These are phyloP conservation scores for Crocodylus rhombifer DNA, from an alignment of 2,797 vertebrate genomes.

Conservation along the genomic window DNA sequence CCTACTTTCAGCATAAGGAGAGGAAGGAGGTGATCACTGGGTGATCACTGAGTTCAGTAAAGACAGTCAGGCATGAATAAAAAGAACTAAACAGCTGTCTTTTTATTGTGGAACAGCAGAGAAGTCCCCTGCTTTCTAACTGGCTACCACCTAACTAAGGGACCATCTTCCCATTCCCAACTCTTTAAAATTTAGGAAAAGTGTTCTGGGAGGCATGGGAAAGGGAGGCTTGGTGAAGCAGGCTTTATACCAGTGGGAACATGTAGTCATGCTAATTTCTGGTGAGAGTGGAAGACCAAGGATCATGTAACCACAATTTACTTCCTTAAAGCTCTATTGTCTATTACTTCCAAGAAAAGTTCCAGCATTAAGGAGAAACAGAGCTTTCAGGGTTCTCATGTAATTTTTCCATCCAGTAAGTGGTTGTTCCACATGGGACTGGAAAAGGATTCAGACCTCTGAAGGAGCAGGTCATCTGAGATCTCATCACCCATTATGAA, in stretches of 20 bases:
- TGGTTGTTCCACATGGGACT: neutral
- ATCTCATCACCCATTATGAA: accelerated
- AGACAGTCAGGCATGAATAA: too few species aligned
- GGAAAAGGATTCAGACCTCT: accelerated
- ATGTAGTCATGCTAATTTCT: neutral
- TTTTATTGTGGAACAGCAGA: too few species aligned
- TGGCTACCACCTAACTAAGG: too few species aligned
- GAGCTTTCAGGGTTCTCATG: too few species aligned
- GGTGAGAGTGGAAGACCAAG: neutral
- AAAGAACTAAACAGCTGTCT: too few species aligned
- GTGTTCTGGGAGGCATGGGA: neutral
- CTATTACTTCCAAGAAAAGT: neutral
- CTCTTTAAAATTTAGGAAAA: too few species aligned
- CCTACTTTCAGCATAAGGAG: neutral
- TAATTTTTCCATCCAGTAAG: neutral
- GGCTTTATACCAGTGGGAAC: neutral
- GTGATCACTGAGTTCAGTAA: too few species aligned
- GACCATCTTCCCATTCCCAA: too few species aligned
- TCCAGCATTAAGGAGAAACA: neutral
- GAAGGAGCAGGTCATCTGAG: neutral
- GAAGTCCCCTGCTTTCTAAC: too few species aligned
- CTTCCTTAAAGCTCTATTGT: neutral
- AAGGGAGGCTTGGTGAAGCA: neutral
- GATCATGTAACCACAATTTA: neutral
- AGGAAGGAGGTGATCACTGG: neutral